Base-by-base conservation (phyloP, 1,140 invertebrate genomes). In the Euwallacea fornicatus region DNA sequence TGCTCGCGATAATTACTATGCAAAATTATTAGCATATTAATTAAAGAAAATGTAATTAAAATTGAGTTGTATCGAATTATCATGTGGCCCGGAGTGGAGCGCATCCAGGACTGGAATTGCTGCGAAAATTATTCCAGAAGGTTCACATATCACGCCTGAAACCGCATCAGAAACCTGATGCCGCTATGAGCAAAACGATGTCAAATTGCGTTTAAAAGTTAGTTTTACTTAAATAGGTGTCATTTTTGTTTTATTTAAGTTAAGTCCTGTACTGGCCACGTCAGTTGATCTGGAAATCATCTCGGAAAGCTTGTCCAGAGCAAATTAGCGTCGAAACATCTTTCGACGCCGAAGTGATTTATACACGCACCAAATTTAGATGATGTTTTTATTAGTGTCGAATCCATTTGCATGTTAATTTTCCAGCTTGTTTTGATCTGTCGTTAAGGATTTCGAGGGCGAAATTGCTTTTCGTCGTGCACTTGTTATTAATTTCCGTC, bases 21-120 rank as follows among this genome's bases (percentile, higher is more conserved):
- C 82, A 82, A 82, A 83, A 83, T 83, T 81, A 83, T 83, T 83
- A 83, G 82, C 82, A 83, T 83, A 83, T 83, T 83, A 83, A 83
- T 83, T 83, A 83, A 83, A 83, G 82, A 83, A 81, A 80, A 81
- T 80, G 78, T 81, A 81, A 80, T 81, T 81, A 81, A 81, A 81
- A 81, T 81, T 76, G 78, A 81, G 79, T 81, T 79, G 78, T 80
- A 77, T 80, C 76, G 78, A 80, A 79, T 80, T 66, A 71, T 61
- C 62, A 66, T 62, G 60, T 59, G 46, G 41, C 33, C 47, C 11
- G 13, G 43, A 61, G 56, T 42, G 47, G 21, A 43, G 13, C 62
- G 21, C 13, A 61, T 41, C 41, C 69, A 71, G 69, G 54, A 10
- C 54, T 44, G 69, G 69, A 41, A n/a, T 61, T 41, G 13, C 55